These are phyloP conservation scores for Haliclona indistincta DNA, from an alignment of 37 sponge, comb jelly and placozoan species.

Conservation along the genomic window DNA sequence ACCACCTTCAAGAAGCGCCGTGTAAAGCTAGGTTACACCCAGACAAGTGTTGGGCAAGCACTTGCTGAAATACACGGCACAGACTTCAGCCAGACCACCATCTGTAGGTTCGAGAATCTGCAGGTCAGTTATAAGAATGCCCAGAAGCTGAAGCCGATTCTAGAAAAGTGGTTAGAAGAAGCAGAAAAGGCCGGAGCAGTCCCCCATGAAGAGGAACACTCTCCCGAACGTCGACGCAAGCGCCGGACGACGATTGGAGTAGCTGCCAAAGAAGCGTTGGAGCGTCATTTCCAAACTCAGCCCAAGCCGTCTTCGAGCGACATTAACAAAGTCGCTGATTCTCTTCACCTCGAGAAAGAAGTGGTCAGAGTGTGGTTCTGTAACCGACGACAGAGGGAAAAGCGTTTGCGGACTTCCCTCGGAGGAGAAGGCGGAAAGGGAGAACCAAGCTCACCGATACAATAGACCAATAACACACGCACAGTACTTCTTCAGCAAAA, in stretches of 20 bases:
- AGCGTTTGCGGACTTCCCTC: conserved; percentile 78
- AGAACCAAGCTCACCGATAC: too few relatives aligned
- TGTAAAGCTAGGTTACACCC: conserved; percentile 95
- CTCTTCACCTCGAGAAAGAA: conserved; percentile 88
- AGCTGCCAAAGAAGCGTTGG: conserved; percentile 82
- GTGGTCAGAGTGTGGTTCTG: conserved; percentile 99
- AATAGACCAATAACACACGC: too few relatives aligned
- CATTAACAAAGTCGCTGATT: conserved; percentile 79
- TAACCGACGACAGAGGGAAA: conserved; percentile 94
- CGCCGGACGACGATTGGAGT: conserved; percentile 85
- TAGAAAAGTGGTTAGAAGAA: conserved; percentile 95
- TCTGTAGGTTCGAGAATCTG: conserved; percentile 96
- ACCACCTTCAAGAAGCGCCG: conserved; percentile 82
- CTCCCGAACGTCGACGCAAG: conserved; percentile 88
- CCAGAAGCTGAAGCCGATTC: conserved; percentile 91
- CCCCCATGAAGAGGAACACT: conserved; percentile 67
- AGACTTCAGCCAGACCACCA: conserved; percentile 97
- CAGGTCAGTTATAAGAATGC: conserved; percentile 97
- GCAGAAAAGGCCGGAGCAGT: conserved; percentile 81
- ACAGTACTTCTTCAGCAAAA: too few relatives aligned
- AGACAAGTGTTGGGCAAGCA: conserved; percentile 95
- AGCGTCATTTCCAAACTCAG: conserved; percentile 81
- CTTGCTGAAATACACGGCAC: conserved; percentile 93
- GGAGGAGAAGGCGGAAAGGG: conserved; percentile 19
- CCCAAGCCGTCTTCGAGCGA: conserved; percentile 90